A percentile compares a stretch with the other conserved stretches of the same genome.
These are phyloP conservation scores for Ectobius pallidus DNA, from an alignment of 2,888 invertebrate genomes.

Conservation along the genomic window DNA sequence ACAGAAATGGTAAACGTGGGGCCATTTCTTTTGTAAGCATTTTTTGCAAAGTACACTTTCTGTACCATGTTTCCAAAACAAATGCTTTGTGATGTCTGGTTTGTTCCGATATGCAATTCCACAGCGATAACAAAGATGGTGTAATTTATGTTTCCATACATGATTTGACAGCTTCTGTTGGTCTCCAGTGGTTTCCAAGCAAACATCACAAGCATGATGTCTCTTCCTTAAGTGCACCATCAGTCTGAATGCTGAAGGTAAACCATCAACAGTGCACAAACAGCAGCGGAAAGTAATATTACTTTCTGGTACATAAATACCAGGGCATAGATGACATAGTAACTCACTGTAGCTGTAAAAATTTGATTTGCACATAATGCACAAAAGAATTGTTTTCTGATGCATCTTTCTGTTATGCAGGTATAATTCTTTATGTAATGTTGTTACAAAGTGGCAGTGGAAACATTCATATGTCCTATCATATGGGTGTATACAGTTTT, in stretches of 20 bases:
- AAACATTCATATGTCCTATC: conserved; percentile 83
- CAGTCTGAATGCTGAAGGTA: conserved; percentile 85
- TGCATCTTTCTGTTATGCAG: conserved; percentile 87
- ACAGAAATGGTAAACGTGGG: conserved; percentile 90
- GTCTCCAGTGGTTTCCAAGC: conserved; percentile 79
- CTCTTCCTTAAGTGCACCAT: conserved; percentile 87
- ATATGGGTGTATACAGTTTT: conserved; percentile 61
- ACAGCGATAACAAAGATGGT: conserved; percentile 86
- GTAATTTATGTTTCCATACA: conserved; percentile 88
- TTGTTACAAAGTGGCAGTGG: conserved; percentile 79
- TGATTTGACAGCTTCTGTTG: conserved; percentile 83
- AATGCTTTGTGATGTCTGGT: conserved; percentile 85
- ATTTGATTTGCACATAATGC: conserved; percentile 86
- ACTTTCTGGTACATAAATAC: conserved; percentile 65
- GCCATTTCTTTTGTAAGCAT: conserved; percentile 90
- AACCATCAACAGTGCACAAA: conserved; percentile 74
- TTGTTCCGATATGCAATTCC: conserved; percentile 88
- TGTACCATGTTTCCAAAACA: conserved; percentile 93
- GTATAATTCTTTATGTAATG: conserved; percentile 83
- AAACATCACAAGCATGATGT: conserved; percentile 87
- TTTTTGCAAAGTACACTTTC: conserved; percentile 84
- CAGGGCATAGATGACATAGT: conserved; percentile 86
- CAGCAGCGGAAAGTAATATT: conserved; percentile 81
- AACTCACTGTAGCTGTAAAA: conserved; percentile 89
- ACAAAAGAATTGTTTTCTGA: conserved; percentile 79